Base-by-base conservation (phyloP, 2,797 vertebrate genomes). In the Acomys russatus region DNA sequence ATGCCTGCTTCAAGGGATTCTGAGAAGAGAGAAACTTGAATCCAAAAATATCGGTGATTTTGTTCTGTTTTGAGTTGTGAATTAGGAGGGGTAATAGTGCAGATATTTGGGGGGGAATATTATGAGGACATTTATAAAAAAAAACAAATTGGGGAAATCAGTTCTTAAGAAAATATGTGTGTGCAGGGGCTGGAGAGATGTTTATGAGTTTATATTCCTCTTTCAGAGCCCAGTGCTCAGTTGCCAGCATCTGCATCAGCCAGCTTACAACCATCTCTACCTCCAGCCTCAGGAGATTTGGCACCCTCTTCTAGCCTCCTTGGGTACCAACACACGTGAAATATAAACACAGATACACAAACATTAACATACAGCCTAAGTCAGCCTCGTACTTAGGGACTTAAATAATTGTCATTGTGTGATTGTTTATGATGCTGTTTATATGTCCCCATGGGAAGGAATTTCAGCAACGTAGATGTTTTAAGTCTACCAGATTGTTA, bases 21-120 rank as follows among this genome's bases (percentile, higher is more conserved):
- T 54, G 28, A 66, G 38, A 91, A n/a, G 49, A 88, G 38, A 85
- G 54, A 91, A 28, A 73, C 23, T 66, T 22, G 30, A 94, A 44
- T 82, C 14, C 23, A 63, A 49, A 44, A 56, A 84, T 74, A 74
- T 73, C 30, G 68, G 33, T 44, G 61, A 82, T 74, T 76, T 95
- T 94, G 71, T 74, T 76, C 94, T 94, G 71, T 95, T 91, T 94
- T 88, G 74, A 94, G 80, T 86, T 95, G 87, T 33, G 20, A 96
- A 73, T 90, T 96, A 44, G 56, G 82, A 25, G 59, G 18, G 20
- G 63, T 56, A 70, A 49, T 44, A 66, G 9, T 76, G 33, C 22
- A 49, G 10, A n/a, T 66, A 9, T 64, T 80, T 54, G 6, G 63
- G 35, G 38, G 28, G 68, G n/a, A 70, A 71, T 33, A 61, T 61